phyloP scores from a whole-genome alignment of 2,888 invertebrate genomes.

The Caenorhabditis angaria region DNA sequence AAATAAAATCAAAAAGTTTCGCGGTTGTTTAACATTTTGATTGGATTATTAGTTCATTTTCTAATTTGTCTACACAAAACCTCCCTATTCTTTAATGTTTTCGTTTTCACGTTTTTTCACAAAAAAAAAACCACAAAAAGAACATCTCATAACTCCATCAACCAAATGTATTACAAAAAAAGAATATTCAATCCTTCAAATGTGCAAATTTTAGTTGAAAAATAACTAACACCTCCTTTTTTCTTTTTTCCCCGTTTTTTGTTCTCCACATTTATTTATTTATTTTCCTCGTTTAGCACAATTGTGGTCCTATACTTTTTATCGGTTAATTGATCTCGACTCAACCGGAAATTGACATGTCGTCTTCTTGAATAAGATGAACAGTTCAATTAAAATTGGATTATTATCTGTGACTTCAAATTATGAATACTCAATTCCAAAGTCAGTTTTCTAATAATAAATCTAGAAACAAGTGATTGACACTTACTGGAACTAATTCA shows the following conservation, averaged over 20 bases:
- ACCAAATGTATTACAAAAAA: background rate
- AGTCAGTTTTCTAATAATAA: no score
- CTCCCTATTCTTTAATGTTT: no score
- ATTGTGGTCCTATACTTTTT: conserved; percentile 11
- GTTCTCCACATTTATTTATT: background rate
- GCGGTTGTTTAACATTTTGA: background rate
- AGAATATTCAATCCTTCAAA: background rate
- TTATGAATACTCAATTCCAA: background rate
- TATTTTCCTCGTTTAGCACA: no score
- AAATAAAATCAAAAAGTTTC: background rate
- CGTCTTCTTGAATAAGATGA: conserved; percentile 17
- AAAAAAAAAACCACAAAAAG: background rate
- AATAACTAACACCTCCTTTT: background rate
- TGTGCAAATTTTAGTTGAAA: background rate
- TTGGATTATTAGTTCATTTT: conserved; percentile 1
- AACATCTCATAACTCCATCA: background rate
- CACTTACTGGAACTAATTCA: no score
- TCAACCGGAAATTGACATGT: conserved; percentile 40
- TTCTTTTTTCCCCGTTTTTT: background rate
- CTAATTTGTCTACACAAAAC: conserved; percentile 3
- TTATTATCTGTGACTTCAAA: background rate
- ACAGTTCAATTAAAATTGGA: conserved; percentile 34
- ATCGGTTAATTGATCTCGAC: conserved; percentile 44
- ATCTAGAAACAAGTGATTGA: conserved; percentile 2
- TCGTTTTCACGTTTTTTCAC: no score